phyloP scores from a whole-genome alignment of 2,888 invertebrate genomes.

The Morpho helenor region DNA sequence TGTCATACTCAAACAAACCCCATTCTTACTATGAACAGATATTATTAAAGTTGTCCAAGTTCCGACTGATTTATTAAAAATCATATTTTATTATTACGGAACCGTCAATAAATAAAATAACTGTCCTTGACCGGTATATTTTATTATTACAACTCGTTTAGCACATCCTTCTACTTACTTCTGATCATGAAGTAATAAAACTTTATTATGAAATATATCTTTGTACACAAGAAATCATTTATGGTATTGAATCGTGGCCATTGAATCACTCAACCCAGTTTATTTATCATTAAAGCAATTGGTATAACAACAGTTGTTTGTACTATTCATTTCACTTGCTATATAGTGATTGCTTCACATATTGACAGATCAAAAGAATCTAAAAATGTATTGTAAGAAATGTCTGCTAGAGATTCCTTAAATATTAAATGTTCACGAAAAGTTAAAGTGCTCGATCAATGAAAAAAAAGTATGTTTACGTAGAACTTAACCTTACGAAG shows the following conservation, averaged over 20 bases:
- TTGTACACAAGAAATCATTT: slow-evolving; percentile 27
- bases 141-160: slow-evolving; percentile 21
- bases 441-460: too few relatives aligned
- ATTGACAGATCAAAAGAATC: too few relatives aligned
- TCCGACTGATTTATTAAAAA: too few relatives aligned
- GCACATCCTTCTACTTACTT: slow-evolving; percentile 25
- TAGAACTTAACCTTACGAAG: too few relatives aligned
- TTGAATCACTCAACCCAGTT: slow-evolving; percentile 32
- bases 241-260: slow-evolving; percentile 29
- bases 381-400: too few relatives aligned
- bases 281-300: slow-evolving; percentile 35
- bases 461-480: too few relatives aligned
- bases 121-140: slow-evolving; percentile 28
- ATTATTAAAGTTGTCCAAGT: too few relatives aligned
- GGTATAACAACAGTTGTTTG: slow-evolving; percentile 26
- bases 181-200: slow-evolving; percentile 25
- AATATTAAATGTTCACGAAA: too few relatives aligned
- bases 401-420: too few relatives aligned
- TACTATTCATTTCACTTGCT: slow-evolving; percentile 20
- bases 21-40: too few relatives aligned
- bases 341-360: slow-evolving; percentile 4
- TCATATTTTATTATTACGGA: slow-evolving; percentile 2
- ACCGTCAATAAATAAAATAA: slow-evolving; percentile 19
- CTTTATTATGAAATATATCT: slow-evolving; percentile 29
- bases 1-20: too few relatives aligned